Percentiles rank a stretch among this genome's conserved stretches.
Conservation (phyloP, 2,797 vertebrate species). For the Hippopotamyrus pictus region DNA sequence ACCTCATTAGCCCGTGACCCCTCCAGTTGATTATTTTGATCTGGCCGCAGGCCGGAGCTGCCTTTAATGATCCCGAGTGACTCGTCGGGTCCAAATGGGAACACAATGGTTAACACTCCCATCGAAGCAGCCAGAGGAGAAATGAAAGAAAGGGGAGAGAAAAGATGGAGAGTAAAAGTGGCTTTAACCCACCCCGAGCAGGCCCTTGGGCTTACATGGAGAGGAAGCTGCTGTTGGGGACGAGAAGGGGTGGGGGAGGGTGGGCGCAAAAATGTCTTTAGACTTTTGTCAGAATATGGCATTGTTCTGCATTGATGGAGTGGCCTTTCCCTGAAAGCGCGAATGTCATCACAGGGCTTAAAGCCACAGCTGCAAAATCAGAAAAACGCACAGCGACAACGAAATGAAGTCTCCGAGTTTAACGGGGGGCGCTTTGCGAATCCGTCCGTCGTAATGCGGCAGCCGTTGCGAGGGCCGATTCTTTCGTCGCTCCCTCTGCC, state of each 20-base stretch:
- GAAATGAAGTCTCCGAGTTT: slow-evolving; percentile 22
- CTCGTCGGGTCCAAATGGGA: slow-evolving; percentile 55
- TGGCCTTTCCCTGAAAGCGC: slow-evolving; percentile 39
- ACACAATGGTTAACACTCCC: slow-evolving; percentile 70
- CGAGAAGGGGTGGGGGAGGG: slow-evolving; percentile 34
- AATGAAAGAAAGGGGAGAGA: slow-evolving; percentile 48
- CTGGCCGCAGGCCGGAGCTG: slow-evolving; percentile 66
- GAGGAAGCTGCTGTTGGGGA: slow-evolving; percentile 41
- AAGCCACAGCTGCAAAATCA: slow-evolving; percentile 39
- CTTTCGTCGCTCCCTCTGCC: neutral
- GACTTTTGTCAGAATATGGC: slow-evolving; percentile 58
- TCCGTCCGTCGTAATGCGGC: slow-evolving; percentile 16
- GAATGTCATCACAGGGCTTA: slow-evolving; percentile 43
- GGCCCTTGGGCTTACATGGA: slow-evolving; percentile 37
- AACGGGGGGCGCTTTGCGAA: slow-evolving; percentile 22
- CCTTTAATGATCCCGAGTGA: slow-evolving; percentile 68
- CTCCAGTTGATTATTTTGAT: slow-evolving; percentile 77
- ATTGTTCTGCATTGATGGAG: slow-evolving; percentile 61
- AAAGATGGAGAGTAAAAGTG: slow-evolving; percentile 58
- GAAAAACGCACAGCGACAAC: slow-evolving; percentile 8
- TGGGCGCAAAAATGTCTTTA: slow-evolving; percentile 48
- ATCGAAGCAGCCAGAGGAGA: slow-evolving; percentile 49
- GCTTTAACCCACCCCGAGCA: slow-evolving; percentile 58
- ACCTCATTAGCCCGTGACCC: slow-evolving; percentile 76
- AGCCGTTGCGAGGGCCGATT: slow-evolving; percentile 18